phyloP scores from a whole-genome alignment of 1,140 invertebrate species.

The Nephila pilipes region DNA sequence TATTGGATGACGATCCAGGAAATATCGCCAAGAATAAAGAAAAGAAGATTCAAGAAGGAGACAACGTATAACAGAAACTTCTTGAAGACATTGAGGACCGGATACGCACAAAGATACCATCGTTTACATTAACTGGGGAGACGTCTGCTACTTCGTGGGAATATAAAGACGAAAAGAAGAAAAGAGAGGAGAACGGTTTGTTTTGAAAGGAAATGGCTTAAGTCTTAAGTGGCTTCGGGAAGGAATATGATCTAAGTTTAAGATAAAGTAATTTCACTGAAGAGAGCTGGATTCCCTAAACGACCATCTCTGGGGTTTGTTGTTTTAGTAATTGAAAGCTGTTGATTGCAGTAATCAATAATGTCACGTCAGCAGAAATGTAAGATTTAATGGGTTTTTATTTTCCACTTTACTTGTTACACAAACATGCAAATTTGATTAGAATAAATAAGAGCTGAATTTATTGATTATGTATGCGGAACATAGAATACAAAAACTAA shows the following conservation, averaged over 20 bases:
- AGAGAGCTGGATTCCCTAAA: not conserved
- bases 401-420: too few relatives aligned
- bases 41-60: not conserved
- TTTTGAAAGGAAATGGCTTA: not conserved
- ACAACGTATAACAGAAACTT: constrained; percentile 38
- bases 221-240: not conserved
- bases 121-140: constrained; percentile 14
- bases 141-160: not conserved
- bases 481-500: too few relatives aligned
- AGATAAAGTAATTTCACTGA: constrained; percentile 35
- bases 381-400: too few relatives aligned
- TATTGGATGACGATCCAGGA: not conserved
- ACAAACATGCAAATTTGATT: too few relatives aligned
- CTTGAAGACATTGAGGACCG: constrained; percentile 12
- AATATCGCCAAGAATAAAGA: not conserved
- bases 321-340: not conserved
- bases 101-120: constrained; percentile 33
- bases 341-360: not conserved
- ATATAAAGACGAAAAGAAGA: not conserved
- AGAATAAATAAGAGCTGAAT: too few relatives aligned
- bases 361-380: not conserved
- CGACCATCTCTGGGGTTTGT: not conserved
- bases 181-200: not conserved
- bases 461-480: too few relatives aligned
- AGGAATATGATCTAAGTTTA: constrained; percentile 4